These are phyloP conservation scores for Gobius niger DNA, from an alignment of 2,113 vertebrate genomes.

Conservation along the genomic window DNA sequence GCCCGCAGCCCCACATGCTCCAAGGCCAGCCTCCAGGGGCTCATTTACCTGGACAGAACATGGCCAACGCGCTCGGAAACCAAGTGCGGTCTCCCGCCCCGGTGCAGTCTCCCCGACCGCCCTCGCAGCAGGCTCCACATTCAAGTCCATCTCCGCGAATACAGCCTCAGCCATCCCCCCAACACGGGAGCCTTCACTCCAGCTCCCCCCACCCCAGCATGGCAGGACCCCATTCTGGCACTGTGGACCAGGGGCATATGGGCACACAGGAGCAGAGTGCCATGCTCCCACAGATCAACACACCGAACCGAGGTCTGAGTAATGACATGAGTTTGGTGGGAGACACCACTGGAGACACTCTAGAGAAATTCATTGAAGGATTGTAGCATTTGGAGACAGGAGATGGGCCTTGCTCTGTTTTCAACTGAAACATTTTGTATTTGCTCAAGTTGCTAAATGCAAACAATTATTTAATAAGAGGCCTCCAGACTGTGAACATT, in stretches of 20 bases:
- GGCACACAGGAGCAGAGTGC: constrained; percentile 93
- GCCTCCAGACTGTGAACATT: constrained; percentile 81
- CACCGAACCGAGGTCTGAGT: constrained; percentile 86
- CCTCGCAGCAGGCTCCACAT: constrained; percentile 89
- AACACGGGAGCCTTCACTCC: constrained; percentile 92
- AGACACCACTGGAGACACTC: constrained; percentile 93
- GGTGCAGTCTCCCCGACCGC: constrained; percentile 93
- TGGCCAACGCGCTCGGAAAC: constrained; percentile 87
- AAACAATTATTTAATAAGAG: constrained; percentile 66
- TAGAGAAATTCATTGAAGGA: constrained; percentile 98
- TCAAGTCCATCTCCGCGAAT: constrained; percentile 96
- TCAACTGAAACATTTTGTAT: constrained; percentile 85
- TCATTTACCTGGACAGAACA: constrained; percentile 87
- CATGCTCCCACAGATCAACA: constrained; percentile 97
- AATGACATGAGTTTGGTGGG: constrained; percentile 91
- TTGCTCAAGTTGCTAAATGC: constrained; percentile 77
- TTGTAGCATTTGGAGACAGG: constrained; percentile 89
- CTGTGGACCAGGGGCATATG: constrained; percentile 95
- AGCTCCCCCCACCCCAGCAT: constrained; percentile 93
- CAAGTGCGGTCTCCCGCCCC: constrained; percentile 97
- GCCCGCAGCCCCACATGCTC: constrained; percentile 95
- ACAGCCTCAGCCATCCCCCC: constrained; percentile 93
- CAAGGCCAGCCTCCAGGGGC: constrained; percentile 85
- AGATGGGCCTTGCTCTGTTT: constrained; percentile 69
- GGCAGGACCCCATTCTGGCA: constrained; percentile 86